Evolutionary conservation across 2,113 vertebrate species (phyloP).

Genomic region (Halichoerus grypus): DNA sequence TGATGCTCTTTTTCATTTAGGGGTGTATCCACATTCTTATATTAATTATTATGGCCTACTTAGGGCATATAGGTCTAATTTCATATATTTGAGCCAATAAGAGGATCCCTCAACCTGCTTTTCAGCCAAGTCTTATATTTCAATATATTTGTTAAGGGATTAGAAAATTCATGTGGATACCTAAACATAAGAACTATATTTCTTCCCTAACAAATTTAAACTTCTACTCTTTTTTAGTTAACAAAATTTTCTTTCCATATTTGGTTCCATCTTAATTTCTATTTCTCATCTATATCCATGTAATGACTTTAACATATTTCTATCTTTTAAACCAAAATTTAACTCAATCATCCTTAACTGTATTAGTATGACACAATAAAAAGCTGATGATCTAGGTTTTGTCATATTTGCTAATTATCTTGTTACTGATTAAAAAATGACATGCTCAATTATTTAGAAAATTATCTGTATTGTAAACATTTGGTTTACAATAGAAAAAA

Average conservation of each 20-base stretch:
- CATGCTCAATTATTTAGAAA: constrained; percentile 24
- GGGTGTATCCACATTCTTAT: constrained; percentile 48
- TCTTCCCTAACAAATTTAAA: constrained; percentile 45
- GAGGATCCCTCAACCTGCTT: background rate
- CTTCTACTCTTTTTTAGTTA: background rate
- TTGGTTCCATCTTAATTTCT: constrained; percentile 55
- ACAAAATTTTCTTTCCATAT: constrained; percentile 15
- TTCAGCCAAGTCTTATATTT: constrained; percentile 28
- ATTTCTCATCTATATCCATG: constrained; percentile 15
- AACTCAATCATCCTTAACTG: constrained; percentile 15
- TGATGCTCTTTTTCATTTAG: constrained; percentile 67
- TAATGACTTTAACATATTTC: constrained; percentile 35
- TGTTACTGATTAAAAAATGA: background rate
- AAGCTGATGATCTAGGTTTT: background rate
- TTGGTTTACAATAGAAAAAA: constrained; percentile 40
- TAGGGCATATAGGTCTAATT: constrained; percentile 54
- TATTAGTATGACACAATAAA: background rate
- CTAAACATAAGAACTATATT: constrained; percentile 51
- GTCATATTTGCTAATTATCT: constrained; percentile 44
- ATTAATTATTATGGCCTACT: constrained; percentile 72
- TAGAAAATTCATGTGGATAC: constrained; percentile 50
- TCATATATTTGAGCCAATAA: constrained; percentile 25
- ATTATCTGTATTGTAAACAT: background rate
- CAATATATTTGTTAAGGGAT: constrained; percentile 59
- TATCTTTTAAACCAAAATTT: constrained; percentile 50